Conservation (phyloP, 2,888 invertebrate species). For the Dione juno region DNA sequence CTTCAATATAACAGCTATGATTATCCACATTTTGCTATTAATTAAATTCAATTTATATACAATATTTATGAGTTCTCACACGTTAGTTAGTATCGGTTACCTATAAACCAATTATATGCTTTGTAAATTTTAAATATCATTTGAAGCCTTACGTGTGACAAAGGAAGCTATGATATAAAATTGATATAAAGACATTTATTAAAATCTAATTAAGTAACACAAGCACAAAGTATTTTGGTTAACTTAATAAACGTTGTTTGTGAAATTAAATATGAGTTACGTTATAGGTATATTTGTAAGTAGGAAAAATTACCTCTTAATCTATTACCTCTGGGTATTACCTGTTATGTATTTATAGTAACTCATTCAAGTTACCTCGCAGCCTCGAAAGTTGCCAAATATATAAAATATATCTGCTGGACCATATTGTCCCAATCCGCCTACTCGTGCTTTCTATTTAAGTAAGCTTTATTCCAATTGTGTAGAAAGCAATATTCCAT, state of each 20-base stretch:
- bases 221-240: background rate
- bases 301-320: background rate
- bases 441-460: constrained; percentile 11
- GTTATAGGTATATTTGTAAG: background rate
- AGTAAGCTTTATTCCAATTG: constrained; percentile 10
- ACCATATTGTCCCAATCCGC: constrained; percentile 6
- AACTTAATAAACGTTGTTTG: background rate
- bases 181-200: background rate
- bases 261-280: background rate
- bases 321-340: background rate
- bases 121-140: constrained; percentile 15
- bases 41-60: constrained; percentile 5
- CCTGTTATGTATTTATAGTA: background rate
- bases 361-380: background rate
- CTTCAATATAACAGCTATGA: constrained; percentile 3
- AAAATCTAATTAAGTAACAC: background rate
- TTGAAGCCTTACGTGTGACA: constrained; percentile 11
- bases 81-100: constrained; percentile 6
- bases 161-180: background rate
- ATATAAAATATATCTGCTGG: background rate
- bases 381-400: constrained; percentile 4
- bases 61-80: background rate
- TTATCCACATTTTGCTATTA: constrained; percentile 4
- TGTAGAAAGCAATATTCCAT: constrained; percentile 7
- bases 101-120: constrained; percentile 20